phyloP scores from a whole-genome alignment of 2,888 invertebrate species.

The Rhodophaea formosa region DNA sequence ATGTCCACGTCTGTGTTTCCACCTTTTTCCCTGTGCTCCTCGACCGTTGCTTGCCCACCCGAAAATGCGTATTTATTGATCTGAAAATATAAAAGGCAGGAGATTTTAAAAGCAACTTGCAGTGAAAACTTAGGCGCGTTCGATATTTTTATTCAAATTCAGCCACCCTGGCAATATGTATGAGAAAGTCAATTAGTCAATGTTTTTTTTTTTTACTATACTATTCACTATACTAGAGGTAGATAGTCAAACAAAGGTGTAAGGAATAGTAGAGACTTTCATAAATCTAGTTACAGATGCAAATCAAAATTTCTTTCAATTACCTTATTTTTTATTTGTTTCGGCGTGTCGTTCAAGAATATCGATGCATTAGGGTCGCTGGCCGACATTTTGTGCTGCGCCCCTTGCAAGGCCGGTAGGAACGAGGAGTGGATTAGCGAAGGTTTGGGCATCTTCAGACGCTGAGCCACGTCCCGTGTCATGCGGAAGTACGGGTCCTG shows the following conservation, averaged over 20 bases:
- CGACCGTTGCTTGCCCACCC: slow-evolving; percentile 95
- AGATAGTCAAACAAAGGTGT: no score
- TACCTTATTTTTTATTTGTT: slow-evolving; percentile 97
- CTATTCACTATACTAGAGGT: no score
- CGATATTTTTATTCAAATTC: no score
- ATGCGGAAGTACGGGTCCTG: slow-evolving; percentile 99
- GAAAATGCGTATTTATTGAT: slow-evolving; percentile 98
- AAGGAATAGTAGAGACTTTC: no score
- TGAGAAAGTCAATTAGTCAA: no score
- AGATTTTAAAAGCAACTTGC: no score
- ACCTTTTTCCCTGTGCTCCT: slow-evolving; percentile 94
- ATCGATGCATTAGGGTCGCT: slow-evolving; percentile 96
- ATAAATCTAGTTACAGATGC: no score
- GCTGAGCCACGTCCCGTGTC: slow-evolving; percentile 98
- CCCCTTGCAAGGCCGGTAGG: slow-evolving; percentile 97
- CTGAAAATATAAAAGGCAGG: slow-evolving; percentile 56
- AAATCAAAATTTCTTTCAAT: no score
- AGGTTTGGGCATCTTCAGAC: slow-evolving; percentile 93
- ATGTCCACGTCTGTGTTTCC: slow-evolving; percentile 99
- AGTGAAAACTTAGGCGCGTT: no score
- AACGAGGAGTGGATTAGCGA: slow-evolving; percentile 92
- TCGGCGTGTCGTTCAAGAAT: slow-evolving; percentile 96
- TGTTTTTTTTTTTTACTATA: no score
- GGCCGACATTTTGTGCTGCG: slow-evolving; percentile 99
- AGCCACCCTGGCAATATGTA: no score